Conservation (phyloP, 2,888 invertebrate genomes). For the Serripes groenlandicus region DNA sequence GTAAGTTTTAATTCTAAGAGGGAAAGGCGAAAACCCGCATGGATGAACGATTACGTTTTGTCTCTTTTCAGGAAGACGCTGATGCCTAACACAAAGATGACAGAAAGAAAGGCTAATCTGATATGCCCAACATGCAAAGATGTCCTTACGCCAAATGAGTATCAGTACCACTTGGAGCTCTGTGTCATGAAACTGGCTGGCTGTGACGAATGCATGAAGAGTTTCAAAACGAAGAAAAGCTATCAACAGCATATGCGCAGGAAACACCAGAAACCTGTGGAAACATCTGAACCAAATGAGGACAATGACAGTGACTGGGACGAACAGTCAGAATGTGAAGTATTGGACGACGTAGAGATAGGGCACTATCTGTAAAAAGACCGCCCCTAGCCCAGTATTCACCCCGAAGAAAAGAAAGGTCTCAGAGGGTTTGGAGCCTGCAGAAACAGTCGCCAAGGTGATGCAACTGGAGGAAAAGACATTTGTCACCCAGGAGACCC, state of each 20-base stretch:
- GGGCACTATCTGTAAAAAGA: conserved; percentile 6
- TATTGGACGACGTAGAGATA: not conserved
- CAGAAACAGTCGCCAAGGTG: not conserved
- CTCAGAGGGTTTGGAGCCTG: not conserved
- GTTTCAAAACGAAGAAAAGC: conserved; percentile 3
- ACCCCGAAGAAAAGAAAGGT: not conserved
- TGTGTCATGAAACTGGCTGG: conserved; percentile 10
- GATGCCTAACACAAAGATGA: conserved; percentile 19
- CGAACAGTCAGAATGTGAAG: not conserved
- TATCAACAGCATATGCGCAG: conserved; percentile 18
- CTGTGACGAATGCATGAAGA: conserved; percentile 13
- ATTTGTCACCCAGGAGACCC: not conserved
- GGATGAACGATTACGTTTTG: conserved; percentile 3
- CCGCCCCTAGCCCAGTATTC: not conserved
- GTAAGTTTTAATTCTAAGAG: not conserved
- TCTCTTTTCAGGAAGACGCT: not conserved
- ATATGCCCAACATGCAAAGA: conserved; percentile 11
- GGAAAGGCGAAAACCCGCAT: not conserved
- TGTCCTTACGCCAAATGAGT: not conserved
- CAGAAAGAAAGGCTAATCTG: not conserved
- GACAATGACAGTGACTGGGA: conserved; percentile 6
- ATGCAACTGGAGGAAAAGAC: not conserved
- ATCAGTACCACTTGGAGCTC: not conserved
- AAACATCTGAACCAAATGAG: not conserved
- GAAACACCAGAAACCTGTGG: not conserved